Conservation (phyloP, 2,797 vertebrate species). For the Chiroxiphia lanceolata region DNA sequence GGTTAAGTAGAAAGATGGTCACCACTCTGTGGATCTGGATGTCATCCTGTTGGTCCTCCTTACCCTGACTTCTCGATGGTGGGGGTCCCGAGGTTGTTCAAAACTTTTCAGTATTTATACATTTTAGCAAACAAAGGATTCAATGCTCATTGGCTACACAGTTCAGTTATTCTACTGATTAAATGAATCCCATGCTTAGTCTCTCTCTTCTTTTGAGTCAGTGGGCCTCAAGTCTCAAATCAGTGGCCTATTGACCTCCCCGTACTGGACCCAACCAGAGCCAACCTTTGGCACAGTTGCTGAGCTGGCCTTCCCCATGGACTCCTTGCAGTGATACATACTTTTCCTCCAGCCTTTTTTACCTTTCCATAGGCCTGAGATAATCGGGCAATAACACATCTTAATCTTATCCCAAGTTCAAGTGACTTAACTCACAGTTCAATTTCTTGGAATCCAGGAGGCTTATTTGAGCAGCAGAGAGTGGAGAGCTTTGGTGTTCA, state of each 20-base stretch:
- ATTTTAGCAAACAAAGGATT: not conserved
- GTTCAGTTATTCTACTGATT: not conserved
- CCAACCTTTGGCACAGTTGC: not conserved
- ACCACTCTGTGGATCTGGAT: not conserved
- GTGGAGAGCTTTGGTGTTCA: not conserved
- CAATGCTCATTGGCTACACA: not conserved
- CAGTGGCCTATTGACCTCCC: fast-evolving
- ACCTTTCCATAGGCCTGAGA: not conserved
- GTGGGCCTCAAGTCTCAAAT: not conserved
- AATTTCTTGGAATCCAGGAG: not conserved
- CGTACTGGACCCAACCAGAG: fast-evolving
- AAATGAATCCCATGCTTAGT: not conserved
- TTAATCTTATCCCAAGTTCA: not conserved
- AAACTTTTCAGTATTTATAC: not conserved
- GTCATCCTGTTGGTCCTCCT: not conserved
- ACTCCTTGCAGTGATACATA: not conserved
- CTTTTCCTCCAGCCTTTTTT: not conserved
- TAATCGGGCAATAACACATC: not conserved
- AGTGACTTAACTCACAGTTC: not conserved
- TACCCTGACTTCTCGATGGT: not conserved
- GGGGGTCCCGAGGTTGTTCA: not conserved
- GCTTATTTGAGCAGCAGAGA: not conserved
- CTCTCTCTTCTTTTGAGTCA: not conserved
- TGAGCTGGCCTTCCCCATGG: not conserved
- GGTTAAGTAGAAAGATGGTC: not conserved